Evolutionary conservation across 2,797 vertebrate genomes (phyloP), one percentile per base, ranked within the genome.

Genomic region (Peromyscus melanophrys): DNA sequence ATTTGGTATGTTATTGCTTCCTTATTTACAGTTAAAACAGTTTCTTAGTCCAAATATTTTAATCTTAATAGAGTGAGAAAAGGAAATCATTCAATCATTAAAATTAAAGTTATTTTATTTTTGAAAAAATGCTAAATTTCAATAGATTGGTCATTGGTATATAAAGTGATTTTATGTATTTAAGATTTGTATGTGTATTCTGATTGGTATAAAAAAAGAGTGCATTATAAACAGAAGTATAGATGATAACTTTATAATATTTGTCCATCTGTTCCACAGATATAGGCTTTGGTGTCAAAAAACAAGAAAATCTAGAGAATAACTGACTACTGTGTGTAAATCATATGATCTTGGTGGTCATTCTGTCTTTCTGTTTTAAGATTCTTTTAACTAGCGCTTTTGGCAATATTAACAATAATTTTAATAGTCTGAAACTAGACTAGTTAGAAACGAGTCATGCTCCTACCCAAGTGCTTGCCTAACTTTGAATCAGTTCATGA

Each of bases 101-200:
- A 92, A 76, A 85, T 52, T 4, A 83, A 87, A 37, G 85, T 71
- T 80, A 75, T 90, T 73, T 94, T 83, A 76, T 61, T 85, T 96
- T 76, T 88, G 90, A 95, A 76, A 71, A 57, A 34, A 0, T 11
- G 27, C 0, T 52, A 76, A 89, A 63, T 9, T 83, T 71, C 52
- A 67, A 46, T n/a, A 91, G 37, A 49, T 14, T 29, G 1, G 19
- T 3, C 3, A 40, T n/a, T 63, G 11, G 46, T 16, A 10, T 78
- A 86, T 29, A 34, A 6, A 89, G 7, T 82, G 65, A 3, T 84
- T 89, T 84, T 76, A 88, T n/a, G 63, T 2, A 19, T 90, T 80
- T 75, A 37, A 75, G 78, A 67, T 40, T 76, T 0, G 52, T 75
- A 19, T 23, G 0, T 73, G 4, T 19, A 77, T 73, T 27, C 49